Base-by-base conservation (phyloP, 2,797 vertebrate genomes). In the Microcaecilia unicolor region DNA sequence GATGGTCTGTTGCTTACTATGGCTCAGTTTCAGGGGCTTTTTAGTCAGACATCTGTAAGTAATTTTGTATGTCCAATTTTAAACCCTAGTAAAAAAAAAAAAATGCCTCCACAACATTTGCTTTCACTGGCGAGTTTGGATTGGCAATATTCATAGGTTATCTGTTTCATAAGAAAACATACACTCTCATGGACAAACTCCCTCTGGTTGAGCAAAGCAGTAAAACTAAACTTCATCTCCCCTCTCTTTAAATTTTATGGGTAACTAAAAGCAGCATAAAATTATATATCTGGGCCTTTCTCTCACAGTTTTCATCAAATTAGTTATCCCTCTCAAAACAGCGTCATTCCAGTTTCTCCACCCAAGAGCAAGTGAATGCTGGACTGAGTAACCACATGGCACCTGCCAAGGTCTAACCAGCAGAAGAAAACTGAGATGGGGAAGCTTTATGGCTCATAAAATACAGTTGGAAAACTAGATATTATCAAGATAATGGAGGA, bases 41-140 rank as follows among this genome's bases (percentile, higher is more conserved):
- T 76, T 76, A 81, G 76, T 72, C 78, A 73, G 87, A 93, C 93
- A 96, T 94, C 91, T 97, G 88, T 88, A 87, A 89, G 80, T 83
- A 80, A 83, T 81, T 74, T n/a, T 80, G 74, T 67, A 61, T 66
- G 70, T 80, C 80, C 81, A 81, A 80, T 82, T 83, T 85, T 81
- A 78, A 81, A 84, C 80, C 79, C 70, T 67, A 72, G 73, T 79
- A 81, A 80, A 78, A 83, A 83, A 78, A 83, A 83, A 77, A 83
- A 84, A n/a, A n/a, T n/a, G n/a, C 78, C 78, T 78, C 64, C 76
- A 78, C 82, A 76, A 82, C 76, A 70, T 81, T 81, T 63, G 70
- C 58, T 74, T 72, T 72, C 67, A 70, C 71, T 76, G 80, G 79
- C 74, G 68, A 62, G 59, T 57, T 67, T 51, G 48, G 56, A 61